Percentiles rank a stretch among this genome's conserved stretches.
Conservation (phyloP, 2,797 vertebrate genomes). For the Gobio occitaniae region DNA sequence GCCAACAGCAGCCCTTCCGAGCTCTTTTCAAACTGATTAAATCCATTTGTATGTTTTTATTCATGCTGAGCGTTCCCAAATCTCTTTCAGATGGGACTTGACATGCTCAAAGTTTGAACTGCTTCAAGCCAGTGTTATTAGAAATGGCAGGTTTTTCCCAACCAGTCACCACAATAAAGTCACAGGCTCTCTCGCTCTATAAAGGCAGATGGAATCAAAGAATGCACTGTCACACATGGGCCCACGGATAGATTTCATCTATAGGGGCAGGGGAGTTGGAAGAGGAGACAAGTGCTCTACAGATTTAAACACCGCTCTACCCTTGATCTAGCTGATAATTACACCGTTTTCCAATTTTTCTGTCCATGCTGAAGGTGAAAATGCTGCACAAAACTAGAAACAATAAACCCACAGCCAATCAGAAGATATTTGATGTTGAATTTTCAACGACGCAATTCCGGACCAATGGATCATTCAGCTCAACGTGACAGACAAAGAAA, state of each 20-base stretch:
- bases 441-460: neutral
- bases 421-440: neutral
- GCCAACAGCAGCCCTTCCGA: conserved; percentile 54
- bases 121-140: conserved; percentile 42
- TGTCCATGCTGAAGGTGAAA: neutral
- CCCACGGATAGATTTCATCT: conserved; percentile 20
- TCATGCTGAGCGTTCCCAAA: conserved; percentile 63
- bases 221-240: conserved; percentile 39
- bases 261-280: conserved; percentile 5
- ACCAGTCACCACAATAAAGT: conserved; percentile 51
- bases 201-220: conserved; percentile 45
- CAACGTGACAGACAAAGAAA: neutral
- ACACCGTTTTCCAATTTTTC: conserved; percentile 5
- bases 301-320: neutral
- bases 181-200: conserved; percentile 12
- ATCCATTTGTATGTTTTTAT: conserved; percentile 55
- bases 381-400: neutral
- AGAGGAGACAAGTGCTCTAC: conserved; percentile 35
- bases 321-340: neutral
- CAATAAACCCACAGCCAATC: neutral
- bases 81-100: conserved; percentile 71
- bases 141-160: conserved; percentile 48
- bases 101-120: conserved; percentile 45
- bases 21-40: conserved; percentile 57
- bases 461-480: neutral